Evolutionary conservation across 2,888 invertebrate species (phyloP).

Genomic region (Clepsis dumicolana): DNA sequence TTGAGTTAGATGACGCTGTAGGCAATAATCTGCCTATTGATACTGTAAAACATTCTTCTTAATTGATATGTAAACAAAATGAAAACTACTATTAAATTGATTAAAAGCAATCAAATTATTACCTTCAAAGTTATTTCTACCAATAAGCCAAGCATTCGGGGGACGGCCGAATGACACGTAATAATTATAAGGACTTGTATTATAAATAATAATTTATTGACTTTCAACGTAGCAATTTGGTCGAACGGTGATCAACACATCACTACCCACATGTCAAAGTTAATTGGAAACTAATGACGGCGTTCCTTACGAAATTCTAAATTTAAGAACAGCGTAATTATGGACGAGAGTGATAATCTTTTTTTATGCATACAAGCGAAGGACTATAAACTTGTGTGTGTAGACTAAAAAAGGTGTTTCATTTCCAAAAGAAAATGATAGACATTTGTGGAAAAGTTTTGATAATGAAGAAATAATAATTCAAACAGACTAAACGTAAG

Average conservation of each 20-base stretch:
- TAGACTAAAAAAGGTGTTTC: not conserved
- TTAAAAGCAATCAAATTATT: not conserved
- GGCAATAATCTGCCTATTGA: not conserved
- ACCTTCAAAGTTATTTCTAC: not conserved
- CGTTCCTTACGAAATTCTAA: constrained; percentile 4
- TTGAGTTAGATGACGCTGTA: not conserved
- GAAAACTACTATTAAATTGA: constrained; percentile 1
- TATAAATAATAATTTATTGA: constrained; percentile 17
- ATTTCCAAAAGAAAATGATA: not conserved
- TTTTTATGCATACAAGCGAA: no score
- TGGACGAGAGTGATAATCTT: not conserved
- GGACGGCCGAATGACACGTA: constrained; percentile 27
- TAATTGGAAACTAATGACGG: constrained; percentile 27
- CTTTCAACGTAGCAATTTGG: constrained; percentile 37
- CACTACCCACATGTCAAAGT: constrained; percentile 33
- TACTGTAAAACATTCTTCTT: not conserved
- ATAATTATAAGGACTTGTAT: constrained; percentile 30
- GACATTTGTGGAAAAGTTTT: not conserved
- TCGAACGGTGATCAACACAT: constrained; percentile 33
- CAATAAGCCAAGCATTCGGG: not conserved
- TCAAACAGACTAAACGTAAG: no score
- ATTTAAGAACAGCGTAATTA: not conserved
- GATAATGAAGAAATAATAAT: no score
- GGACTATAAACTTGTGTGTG: no score
- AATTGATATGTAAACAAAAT: constrained; percentile 5